These are phyloP conservation scores for Andrena dorsata DNA, from an alignment of 2,888 invertebrate species.

Conservation along the genomic window DNA sequence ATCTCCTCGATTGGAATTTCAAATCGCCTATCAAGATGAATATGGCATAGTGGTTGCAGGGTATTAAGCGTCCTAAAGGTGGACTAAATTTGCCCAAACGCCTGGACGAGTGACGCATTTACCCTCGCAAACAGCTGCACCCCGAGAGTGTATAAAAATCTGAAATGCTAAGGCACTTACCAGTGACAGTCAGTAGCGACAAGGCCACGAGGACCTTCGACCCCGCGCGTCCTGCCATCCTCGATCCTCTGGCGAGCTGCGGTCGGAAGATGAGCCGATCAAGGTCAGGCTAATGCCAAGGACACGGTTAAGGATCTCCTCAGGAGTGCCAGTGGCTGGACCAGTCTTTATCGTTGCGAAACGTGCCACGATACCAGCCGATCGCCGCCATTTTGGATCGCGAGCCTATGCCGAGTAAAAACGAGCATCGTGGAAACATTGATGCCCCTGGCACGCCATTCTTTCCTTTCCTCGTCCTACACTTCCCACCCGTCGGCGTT, in stretches of 20 bases:
- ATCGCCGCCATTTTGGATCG: conserved; percentile 76
- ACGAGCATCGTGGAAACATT: conserved; percentile 59
- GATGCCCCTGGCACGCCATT: conserved; percentile 62
- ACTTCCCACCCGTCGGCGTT: conserved; percentile 24
- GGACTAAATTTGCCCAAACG: neutral
- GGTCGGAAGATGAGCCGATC: conserved; percentile 38
- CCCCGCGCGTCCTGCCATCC: conserved; percentile 50
- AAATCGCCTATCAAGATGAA: neutral
- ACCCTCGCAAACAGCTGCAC: too few relatives aligned
- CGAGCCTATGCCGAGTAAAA: conserved; percentile 50
- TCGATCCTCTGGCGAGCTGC: conserved; percentile 22
- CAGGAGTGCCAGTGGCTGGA: conserved; percentile 46
- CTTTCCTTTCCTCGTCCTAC: conserved; percentile 53
- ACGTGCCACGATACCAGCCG: conserved; percentile 62
- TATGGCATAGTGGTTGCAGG: neutral
- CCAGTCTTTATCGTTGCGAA: conserved; percentile 57
- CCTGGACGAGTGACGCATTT: too few relatives aligned
- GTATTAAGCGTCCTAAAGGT: neutral
- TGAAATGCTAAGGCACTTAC: conserved; percentile 50
- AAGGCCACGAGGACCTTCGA: conserved; percentile 67
- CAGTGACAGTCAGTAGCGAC: conserved; percentile 48
- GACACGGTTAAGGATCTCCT: conserved; percentile 45
- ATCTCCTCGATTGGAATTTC: conserved; percentile 14
- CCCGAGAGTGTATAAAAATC: neutral
- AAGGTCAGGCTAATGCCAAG: conserved; percentile 60